phyloP scores from a whole-genome alignment of 2,888 invertebrate genomes.

The Tipula confusa region DNA sequence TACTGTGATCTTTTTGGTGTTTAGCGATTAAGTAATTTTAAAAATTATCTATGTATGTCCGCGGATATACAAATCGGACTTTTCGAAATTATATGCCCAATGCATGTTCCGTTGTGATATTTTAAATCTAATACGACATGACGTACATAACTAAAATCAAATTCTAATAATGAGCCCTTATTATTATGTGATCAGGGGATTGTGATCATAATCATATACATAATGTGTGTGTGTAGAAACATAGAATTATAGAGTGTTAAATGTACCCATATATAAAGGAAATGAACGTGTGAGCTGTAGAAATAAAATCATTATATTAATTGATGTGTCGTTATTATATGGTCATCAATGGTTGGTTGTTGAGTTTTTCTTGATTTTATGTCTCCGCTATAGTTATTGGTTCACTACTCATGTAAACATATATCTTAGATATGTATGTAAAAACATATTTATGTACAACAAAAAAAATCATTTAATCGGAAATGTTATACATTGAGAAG shows the following conservation, averaged over 20 bases:
- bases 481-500: neutral
- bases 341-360: neutral
- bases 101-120: neutral
- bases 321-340: neutral
- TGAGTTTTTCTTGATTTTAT: neutral
- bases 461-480: neutral
- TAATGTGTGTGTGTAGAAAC: neutral
- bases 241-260: neutral
- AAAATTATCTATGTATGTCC: neutral
- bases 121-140: neutral
- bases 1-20: neutral
- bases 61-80: neutral
- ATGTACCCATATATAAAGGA: neutral
- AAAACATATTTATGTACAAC: neutral
- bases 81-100: neutral
- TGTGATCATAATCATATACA: neutral
- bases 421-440: neutral
- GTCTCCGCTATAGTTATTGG: neutral
- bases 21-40: neutral
- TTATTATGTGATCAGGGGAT: neutral
- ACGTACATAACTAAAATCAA: neutral
- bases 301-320: neutral
- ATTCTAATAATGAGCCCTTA: slow-evolving; percentile 6
- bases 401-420: neutral
- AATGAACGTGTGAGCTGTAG: neutral